Evolutionary conservation across 2,888 invertebrate genomes (phyloP), one percentile per base, ranked within the genome.

Genomic region (Sinhomidia bicolor): DNA sequence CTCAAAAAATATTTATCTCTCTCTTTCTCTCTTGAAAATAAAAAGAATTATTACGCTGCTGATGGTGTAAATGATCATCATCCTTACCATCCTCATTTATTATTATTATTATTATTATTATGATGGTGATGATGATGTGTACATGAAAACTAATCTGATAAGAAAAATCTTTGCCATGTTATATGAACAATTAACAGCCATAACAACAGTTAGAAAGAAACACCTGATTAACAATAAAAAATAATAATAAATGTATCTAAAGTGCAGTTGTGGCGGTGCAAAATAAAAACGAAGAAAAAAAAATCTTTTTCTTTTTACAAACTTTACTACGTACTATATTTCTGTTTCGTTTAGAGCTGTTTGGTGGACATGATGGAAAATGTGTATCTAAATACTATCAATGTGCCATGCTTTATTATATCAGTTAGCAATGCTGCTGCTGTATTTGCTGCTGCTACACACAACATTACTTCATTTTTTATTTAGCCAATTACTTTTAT

Each of bases 401-500:
- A 47, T 47, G 47, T 47, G 47, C 47, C 9, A 47, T 47, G 4
- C 47, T 10, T 47, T 10, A 2, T 47, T 14, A 14, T 47, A 47
- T 10, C 5, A 41, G 47, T 47, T 23, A 60, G 26, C 23, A 60
- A 23, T 60, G 60, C 26, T 60, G 60, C 26, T 60, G 23, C 10
- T 47, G 47, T 47, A n/a, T n/a, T n/a, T n/a, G n/a, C n/a, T n/a
- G n/a, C n/a, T n/a, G n/a, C n/a, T n/a, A n/a, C n/a, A n/a, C n/a
- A n/a, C n/a, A 54, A 17, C 54, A 54, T 54, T 54, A 54, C 54
- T n/a, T 17, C 54, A 65, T 32, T 29, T 65, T 65, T 65, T 65
- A 65, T 65, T 65, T 65, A 17, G 74, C 74, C 74, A 74, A 74
- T 74, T 74, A 74, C 74, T 74, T 74, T 74, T 74, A 74, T 74